Base-by-base conservation (phyloP, 2,113 vertebrate species). In the Tachycineta bicolor region DNA sequence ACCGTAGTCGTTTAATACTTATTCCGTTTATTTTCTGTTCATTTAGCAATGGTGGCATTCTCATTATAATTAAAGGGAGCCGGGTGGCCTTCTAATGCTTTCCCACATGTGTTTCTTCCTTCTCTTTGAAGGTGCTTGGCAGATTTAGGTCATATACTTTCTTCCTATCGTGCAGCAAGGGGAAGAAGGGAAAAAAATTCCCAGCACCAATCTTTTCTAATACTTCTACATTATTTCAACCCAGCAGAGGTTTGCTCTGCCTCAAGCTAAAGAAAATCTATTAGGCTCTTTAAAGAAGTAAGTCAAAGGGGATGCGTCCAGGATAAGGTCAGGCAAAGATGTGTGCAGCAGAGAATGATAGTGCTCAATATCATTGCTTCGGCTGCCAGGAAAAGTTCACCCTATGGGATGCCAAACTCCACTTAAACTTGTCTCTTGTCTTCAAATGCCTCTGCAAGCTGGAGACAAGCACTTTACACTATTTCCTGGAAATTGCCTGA, bases 101-200 rank as follows among this genome's bases (percentile, higher is more conserved):
- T 96, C 88, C 79, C 93, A 89, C 81, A 76, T 23, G 83, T 91
- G 87, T 94, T 96, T 84, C 86, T 78, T 95, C 83, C 91, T 95
- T 95, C 65, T 55, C 89, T 97, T 97, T 88, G 94, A 96, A 97
- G 91, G 70, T 90, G 78, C 94, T 94, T 97, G 97, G 96, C 97
- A 98, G 96, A 97, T 97, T 97, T 96, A 96, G 97, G 97, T 98
- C 97, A 97, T 87, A 87, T 41, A 60, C 97, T 97, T 97, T 93
- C 91, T 96, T 97, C 83, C 85, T 94, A 96, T 96, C 37, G 3
- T 12, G 4, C 71, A 93, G 81, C 90, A 91, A 96, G 60, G 74
- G 87, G 83, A 96, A 97, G 88, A 96, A 94, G 92, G 94, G 87
- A 79, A 96, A 95, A 97, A 91, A 97, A 96, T 94, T 98, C 95